Evolutionary conservation across 1,140 invertebrate genomes (phyloP).

Genomic region (Hycleus phaleratus): DNA sequence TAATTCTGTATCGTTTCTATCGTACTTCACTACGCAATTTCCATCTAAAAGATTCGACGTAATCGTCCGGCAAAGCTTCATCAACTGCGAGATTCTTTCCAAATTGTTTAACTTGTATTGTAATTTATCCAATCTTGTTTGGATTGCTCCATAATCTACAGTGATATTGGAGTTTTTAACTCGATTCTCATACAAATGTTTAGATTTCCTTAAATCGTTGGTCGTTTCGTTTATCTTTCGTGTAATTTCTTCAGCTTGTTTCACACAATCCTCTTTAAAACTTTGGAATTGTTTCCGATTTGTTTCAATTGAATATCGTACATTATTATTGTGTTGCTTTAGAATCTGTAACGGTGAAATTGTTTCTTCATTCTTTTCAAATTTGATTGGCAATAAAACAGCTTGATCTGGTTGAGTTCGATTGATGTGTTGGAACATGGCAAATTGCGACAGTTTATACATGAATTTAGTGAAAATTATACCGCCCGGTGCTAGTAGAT

Average conservation of each 20-base stretch:
- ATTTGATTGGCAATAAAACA: slow-evolving; percentile 6
- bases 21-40: neutral
- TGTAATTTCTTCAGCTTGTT: neutral
- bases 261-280: neutral
- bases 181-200: neutral
- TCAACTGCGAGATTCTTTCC: neutral
- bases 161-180: neutral
- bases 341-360: neutral
- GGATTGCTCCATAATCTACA: neutral
- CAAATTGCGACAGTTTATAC: slow-evolving; percentile 30
- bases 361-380: slow-evolving; percentile 3
- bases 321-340: neutral
- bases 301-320: neutral
- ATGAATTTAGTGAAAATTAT: slow-evolving; percentile 31
- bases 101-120: neutral
- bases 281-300: neutral
- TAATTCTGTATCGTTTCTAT: neutral
- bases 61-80: no score
- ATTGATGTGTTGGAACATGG: slow-evolving; percentile 22
- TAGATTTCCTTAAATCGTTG: neutral
- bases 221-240: neutral
- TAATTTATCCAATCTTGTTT: neutral
- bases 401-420: neutral
- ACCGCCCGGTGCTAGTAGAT: slow-evolving; percentile 32
- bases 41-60: neutral